Evolutionary conservation across 1,140 invertebrate genomes (phyloP).

Genomic region (Ips typographus): DNA sequence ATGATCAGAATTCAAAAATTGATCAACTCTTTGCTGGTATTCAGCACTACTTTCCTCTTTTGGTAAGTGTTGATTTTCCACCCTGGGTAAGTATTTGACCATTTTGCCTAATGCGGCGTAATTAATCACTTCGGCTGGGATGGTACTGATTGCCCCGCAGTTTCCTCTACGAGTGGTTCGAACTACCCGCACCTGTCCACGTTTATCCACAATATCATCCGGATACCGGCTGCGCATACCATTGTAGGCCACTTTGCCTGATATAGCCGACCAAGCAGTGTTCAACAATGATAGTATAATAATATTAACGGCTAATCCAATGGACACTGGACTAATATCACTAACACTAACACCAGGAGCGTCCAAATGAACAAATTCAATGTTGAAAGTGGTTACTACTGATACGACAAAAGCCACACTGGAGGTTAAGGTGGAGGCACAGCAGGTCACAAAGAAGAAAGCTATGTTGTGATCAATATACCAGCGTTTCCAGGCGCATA

Average conservation of each 20-base stretch:
- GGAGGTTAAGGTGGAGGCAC: constrained; percentile 54
- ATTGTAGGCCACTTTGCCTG: constrained; percentile 59
- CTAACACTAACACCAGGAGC: neutral
- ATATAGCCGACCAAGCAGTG: constrained; percentile 61
- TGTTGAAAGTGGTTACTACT: constrained; percentile 22
- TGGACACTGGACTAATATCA: constrained; percentile 23
- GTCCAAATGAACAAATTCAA: constrained; percentile 27
- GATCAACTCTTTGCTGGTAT: constrained; percentile 42
- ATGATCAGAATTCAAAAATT: constrained; percentile 13
- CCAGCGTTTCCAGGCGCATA: constrained; percentile 64
- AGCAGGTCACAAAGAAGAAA: constrained; percentile 59
- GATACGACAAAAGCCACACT: constrained; percentile 42
- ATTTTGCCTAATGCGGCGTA: neutral
- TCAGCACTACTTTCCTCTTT: constrained; percentile 51
- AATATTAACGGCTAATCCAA: constrained; percentile 59
- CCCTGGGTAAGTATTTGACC: constrained; percentile 51
- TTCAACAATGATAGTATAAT: constrained; percentile 61
- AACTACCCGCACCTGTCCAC: neutral
- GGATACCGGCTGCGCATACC: constrained; percentile 63
- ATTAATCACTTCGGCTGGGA: constrained; percentile 11
- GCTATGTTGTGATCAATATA: constrained; percentile 66
- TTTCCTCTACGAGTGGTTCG: neutral
- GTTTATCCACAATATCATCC: constrained; percentile 51
- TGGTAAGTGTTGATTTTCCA: constrained; percentile 56
- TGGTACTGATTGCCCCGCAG: neutral